Evolutionary conservation across 1,140 invertebrate species (phyloP).

Genomic region (Zaprionus taronus): DNA sequence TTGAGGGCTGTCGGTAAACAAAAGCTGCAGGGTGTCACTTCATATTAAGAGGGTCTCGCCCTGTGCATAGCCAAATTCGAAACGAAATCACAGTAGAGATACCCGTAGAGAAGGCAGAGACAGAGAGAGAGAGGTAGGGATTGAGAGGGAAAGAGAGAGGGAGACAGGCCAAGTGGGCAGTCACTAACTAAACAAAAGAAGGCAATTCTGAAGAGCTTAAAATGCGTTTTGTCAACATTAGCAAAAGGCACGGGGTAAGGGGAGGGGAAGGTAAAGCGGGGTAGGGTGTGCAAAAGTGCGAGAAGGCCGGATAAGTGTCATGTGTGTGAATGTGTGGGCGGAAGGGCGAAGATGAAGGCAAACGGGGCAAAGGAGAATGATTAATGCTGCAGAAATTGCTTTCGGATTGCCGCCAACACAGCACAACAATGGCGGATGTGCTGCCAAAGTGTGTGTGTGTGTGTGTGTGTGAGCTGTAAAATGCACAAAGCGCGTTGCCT

Average conservation of each 20-base stretch:
- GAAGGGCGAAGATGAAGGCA: neutral
- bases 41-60: slow-evolving; percentile 22
- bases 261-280: neutral
- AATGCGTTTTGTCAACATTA: slow-evolving; percentile 83
- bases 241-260: slow-evolving; percentile 30
- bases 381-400: slow-evolving; percentile 78
- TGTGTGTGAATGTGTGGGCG: slow-evolving; percentile 40
- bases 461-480: slow-evolving; percentile 54
- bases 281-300: neutral
- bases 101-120: neutral
- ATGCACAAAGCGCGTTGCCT: slow-evolving; percentile 48
- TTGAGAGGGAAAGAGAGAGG: neutral
- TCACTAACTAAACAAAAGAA: slow-evolving; percentile 69
- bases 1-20: slow-evolving; percentile 34
- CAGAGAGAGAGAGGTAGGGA: neutral
- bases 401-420: slow-evolving; percentile 59
- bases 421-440: slow-evolving; percentile 27
- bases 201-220: slow-evolving; percentile 75
- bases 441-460: slow-evolving; percentile 9
- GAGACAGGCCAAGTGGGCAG: slow-evolving; percentile 18
- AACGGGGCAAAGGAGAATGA: slow-evolving; percentile 52
- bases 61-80: slow-evolving; percentile 64
- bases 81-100: slow-evolving; percentile 62
- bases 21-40: slow-evolving; percentile 34
- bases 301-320: slow-evolving; percentile 29